Percentiles rank a stretch among this genome's conserved stretches.
Conservation (phyloP, 92 coral and sea anemone genomes). For the Phenganax stokvisi region DNA sequence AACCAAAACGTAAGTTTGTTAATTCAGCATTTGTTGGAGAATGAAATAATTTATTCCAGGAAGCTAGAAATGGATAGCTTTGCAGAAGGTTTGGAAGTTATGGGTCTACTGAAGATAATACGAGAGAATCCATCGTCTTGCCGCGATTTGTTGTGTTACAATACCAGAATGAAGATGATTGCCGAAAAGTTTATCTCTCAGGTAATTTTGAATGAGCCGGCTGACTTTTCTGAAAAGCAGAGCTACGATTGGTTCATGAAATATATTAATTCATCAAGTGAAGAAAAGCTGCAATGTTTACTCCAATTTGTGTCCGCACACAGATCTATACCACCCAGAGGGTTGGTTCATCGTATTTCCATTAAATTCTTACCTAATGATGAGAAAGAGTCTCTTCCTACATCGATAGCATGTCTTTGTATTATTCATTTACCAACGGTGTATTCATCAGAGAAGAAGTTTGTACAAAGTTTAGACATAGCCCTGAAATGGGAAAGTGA, state of each 20-base stretch:
- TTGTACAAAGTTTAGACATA: slow-evolving; percentile 9
- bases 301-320: slow-evolving; percentile 10
- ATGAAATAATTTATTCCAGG: slow-evolving; percentile 10
- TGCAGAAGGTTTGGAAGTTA: slow-evolving; percentile 19
- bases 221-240: neutral
- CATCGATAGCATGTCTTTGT: neutral
- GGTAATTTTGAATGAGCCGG: neutral
- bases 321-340: slow-evolving; percentile 24
- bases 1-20: neutral
- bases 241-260: slow-evolving; percentile 13
- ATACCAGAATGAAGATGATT: neutral
- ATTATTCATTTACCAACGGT: slow-evolving; percentile 22
- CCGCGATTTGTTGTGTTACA: slow-evolving; percentile 12
- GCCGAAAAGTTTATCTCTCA: neutral
- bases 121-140: neutral
- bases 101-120: neutral
- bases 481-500: slow-evolving; percentile 7
- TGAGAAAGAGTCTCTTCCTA: neutral
- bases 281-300: slow-evolving; percentile 8
- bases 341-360: neutral
- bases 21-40: slow-evolving; percentile 14
- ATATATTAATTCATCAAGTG: slow-evolving; percentile 18
- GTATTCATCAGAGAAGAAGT: slow-evolving; percentile 5
- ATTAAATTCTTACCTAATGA: slow-evolving; percentile 12
- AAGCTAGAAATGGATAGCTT: slow-evolving; percentile 19